These are phyloP conservation scores for Physella acuta DNA, from an alignment of 1,140 invertebrate genomes.

Conservation along the genomic window DNA sequence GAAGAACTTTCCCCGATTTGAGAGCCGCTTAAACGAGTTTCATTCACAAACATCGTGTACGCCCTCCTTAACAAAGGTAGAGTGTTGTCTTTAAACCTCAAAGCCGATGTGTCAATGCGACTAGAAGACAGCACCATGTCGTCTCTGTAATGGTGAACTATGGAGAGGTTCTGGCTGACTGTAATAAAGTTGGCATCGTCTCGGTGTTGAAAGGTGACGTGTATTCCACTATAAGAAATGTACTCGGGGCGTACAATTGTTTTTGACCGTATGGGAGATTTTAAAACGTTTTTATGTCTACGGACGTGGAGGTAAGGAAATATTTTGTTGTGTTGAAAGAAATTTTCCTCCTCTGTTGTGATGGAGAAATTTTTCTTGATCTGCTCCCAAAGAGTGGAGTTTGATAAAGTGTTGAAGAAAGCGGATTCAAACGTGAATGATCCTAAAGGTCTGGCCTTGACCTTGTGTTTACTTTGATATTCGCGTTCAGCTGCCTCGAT, in stretches of 20 bases:
- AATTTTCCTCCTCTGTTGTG: conserved; percentile 1
- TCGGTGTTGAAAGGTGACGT: not conserved
- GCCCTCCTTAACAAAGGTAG: too few species aligned
- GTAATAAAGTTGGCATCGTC: not conserved
- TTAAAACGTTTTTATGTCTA: too few species aligned
- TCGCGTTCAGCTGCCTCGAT: not conserved
- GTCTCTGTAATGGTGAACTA: conserved; percentile 4
- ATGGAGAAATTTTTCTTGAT: conserved; percentile 4
- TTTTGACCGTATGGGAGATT: not conserved
- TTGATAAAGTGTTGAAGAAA: not conserved
- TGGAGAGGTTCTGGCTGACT: conserved; percentile 2
- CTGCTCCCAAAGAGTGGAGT: not conserved
- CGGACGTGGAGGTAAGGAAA: not conserved
- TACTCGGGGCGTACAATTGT: not conserved
- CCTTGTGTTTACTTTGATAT: not conserved
- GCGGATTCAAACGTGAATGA: not conserved
- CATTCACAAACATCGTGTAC: too few species aligned
- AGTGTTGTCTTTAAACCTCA: too few species aligned
- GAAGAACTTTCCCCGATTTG: too few species aligned
- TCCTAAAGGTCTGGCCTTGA: not conserved
- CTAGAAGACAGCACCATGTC: too few species aligned
- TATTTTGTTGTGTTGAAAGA: not conserved
- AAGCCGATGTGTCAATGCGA: too few species aligned
- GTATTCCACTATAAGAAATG: not conserved
- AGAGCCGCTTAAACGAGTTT: too few species aligned